These are phyloP conservation scores for Oreochromis tanganicae DNA, from an alignment of 2,113 vertebrate genomes.

Conservation along the genomic window DNA sequence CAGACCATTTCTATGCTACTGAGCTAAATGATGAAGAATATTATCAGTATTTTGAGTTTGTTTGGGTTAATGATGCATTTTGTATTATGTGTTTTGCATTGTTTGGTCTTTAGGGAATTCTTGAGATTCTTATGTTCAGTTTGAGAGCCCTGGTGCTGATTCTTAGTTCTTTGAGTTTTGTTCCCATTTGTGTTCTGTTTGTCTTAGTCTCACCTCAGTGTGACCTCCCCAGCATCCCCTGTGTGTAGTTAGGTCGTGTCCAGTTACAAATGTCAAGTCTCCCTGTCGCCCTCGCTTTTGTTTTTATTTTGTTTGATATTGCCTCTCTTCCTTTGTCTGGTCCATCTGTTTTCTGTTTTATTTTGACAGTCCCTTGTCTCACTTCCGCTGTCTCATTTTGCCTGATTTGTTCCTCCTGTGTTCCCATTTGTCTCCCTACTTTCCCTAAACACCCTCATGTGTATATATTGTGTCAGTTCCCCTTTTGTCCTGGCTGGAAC, in stretches of 20 bases:
- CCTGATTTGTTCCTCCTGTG: not conserved
- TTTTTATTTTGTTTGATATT: not conserved
- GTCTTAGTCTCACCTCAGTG: not conserved
- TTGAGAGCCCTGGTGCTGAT: not conserved
- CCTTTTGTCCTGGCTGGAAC: not conserved
- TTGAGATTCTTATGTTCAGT: not conserved
- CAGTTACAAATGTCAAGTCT: not conserved
- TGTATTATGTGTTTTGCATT: not conserved
- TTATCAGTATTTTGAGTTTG: not conserved
- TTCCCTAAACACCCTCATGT: not conserved
- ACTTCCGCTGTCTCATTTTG: not conserved
- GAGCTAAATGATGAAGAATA: not conserved
- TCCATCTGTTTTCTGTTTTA: not conserved
- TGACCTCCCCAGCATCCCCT: not conserved
- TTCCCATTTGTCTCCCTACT: not conserved
- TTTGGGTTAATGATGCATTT: not conserved
- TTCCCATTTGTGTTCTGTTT: not conserved
- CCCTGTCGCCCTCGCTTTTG: not conserved
- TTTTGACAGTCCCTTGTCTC: not conserved
- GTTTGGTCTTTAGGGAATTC: not conserved
- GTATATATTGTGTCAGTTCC: not conserved
- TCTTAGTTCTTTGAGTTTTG: not conserved
- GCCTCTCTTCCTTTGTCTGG: not conserved
- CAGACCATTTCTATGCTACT: not conserved
- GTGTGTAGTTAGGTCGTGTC: not conserved